Conservation (phyloP, 1,140 invertebrate species). For the Drosophila willistoni region DNA sequence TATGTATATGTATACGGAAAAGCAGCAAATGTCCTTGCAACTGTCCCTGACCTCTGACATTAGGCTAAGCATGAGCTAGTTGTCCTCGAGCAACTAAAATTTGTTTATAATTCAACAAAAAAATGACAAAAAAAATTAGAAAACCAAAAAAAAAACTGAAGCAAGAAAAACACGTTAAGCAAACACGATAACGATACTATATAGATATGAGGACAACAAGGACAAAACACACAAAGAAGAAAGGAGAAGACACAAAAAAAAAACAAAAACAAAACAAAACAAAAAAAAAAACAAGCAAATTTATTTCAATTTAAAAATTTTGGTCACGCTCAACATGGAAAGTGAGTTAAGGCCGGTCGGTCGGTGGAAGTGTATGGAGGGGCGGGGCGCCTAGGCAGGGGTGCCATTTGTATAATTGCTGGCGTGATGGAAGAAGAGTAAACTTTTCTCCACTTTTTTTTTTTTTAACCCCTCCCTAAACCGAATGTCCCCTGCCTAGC, state of each 20-base stretch:
- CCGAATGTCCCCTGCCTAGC: neutral
- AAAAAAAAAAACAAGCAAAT: conserved; percentile 59
- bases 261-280: too few species aligned
- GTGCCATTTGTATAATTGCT: conserved; percentile 76
- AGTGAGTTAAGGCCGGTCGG: conserved; percentile 57
- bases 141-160: conserved; percentile 42
- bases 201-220: conserved; percentile 65
- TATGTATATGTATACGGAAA: conserved; percentile 17
- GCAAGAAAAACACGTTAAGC: conserved; percentile 77
- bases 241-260: conserved; percentile 18
- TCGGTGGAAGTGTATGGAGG: too few species aligned
- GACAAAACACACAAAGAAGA: conserved; percentile 59
- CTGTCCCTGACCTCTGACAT: conserved; percentile 74
- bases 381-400: conserved; percentile 3
- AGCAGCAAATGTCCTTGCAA: conserved; percentile 16
- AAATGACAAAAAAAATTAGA: conserved; percentile 38
- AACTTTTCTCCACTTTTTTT: conserved; percentile 17
- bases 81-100: conserved; percentile 68
- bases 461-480: conserved; percentile 2
- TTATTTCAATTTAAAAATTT: conserved; percentile 82
- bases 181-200: conserved; percentile 80
- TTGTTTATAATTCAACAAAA: conserved; percentile 78
- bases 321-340: conserved; percentile 75
- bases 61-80: conserved; percentile 44
- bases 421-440: conserved; percentile 54